phyloP scores from a whole-genome alignment of 2,113 vertebrate genomes.

The Erythrocercus mccallii region DNA sequence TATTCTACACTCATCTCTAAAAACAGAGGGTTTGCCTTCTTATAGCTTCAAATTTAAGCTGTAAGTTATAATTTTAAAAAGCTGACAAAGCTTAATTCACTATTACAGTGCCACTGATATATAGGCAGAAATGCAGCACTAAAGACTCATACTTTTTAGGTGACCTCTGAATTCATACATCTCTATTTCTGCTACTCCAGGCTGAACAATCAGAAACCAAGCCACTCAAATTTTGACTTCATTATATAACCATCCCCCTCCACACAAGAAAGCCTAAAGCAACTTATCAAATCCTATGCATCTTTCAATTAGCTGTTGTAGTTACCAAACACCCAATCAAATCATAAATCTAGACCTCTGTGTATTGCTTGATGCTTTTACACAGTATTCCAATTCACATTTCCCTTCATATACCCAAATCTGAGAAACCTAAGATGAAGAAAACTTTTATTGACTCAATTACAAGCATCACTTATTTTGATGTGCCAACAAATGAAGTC shows the following conservation, averaged over 20 bases:
- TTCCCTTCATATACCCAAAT: background rate
- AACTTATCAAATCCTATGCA: background rate
- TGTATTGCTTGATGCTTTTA: background rate
- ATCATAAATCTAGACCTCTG: background rate
- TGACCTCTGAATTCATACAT: background rate
- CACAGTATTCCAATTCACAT: background rate
- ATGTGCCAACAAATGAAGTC: background rate
- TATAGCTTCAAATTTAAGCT: background rate
- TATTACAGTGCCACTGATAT: background rate
- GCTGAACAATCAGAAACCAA: background rate
- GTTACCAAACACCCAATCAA: background rate
- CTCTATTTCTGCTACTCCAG: background rate
- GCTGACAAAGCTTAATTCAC: background rate
- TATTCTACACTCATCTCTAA: background rate
- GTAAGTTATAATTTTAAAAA: background rate
- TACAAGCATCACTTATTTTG: background rate
- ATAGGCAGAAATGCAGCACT: background rate
- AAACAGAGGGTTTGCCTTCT: background rate
- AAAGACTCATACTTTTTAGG: background rate
- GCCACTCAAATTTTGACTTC: background rate
- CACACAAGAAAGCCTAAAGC: background rate
- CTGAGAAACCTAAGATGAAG: background rate
- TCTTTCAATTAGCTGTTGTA: background rate
- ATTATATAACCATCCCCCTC: background rate
- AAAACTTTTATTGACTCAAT: background rate